Conservation (phyloP, 2,113 vertebrate genomes). For the Chaenocephalus aceratus region DNA sequence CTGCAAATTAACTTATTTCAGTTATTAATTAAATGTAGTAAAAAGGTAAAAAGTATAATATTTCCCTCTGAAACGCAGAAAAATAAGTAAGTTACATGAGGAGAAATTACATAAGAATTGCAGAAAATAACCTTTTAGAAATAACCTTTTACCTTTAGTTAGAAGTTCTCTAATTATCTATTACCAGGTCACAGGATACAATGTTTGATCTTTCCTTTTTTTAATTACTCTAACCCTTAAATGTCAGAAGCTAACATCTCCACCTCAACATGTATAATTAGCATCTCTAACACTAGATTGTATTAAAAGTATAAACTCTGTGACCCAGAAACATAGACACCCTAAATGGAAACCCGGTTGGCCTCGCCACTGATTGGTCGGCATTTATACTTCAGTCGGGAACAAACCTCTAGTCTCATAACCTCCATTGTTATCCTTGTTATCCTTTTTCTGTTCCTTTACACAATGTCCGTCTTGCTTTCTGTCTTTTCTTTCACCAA, state of each 20-base stretch:
- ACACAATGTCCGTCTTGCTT: constrained; percentile 46
- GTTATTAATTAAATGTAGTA: neutral
- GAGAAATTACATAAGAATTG: too few relatives aligned
- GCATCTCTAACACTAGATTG: neutral
- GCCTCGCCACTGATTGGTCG: constrained; percentile 35
- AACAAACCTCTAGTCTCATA: constrained; percentile 45
- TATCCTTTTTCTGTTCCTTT: constrained; percentile 44
- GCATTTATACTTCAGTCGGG: constrained; percentile 52
- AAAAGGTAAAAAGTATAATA: neutral
- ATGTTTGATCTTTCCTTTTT: neutral
- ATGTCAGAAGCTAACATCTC: constrained; percentile 21
- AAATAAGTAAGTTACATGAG: too few relatives aligned
- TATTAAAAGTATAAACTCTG: constrained; percentile 5
- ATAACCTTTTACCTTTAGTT: neutral
- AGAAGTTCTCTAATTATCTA: neutral
- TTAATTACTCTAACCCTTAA: neutral
- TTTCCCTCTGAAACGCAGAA: neutral
- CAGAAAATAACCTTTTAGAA: too few relatives aligned
- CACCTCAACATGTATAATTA: constrained; percentile 3
- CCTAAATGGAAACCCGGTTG: constrained; percentile 30
- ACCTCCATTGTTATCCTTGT: constrained; percentile 48
- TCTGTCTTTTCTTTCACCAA: constrained; percentile 43
- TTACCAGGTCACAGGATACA: neutral
- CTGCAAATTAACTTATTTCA: neutral
- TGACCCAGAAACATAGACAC: constrained; percentile 13